phyloP scores from a whole-genome alignment of 2,797 vertebrate genomes.

The Petrocephalus sullivani region DNA sequence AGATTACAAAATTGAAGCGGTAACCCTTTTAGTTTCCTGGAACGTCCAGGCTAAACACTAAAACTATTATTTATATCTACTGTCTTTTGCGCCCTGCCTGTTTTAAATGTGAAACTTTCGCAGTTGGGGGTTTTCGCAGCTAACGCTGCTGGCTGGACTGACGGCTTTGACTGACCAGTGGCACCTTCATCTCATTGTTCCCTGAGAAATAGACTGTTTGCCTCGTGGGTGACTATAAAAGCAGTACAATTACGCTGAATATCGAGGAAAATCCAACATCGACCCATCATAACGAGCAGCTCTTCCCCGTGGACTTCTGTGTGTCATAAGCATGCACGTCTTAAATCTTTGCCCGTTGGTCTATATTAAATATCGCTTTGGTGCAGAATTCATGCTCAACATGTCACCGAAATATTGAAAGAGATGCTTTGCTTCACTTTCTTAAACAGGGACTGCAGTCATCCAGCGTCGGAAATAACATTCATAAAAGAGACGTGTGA shows the following conservation, averaged over 20 bases:
- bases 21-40: not conserved
- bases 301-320: not conserved
- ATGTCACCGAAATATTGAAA: not conserved
- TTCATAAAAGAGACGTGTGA: not conserved
- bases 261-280: not conserved
- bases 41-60: not conserved
- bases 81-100: not conserved
- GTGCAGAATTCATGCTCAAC: not conserved
- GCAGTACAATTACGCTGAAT: not conserved
- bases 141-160: not conserved
- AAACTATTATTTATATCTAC: not conserved
- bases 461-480: not conserved
- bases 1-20: not conserved
- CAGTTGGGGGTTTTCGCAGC: not conserved
- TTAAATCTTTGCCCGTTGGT: not conserved
- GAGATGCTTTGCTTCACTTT: not conserved
- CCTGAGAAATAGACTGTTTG: conserved; percentile 3
- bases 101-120: conserved; percentile 13
- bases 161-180: not conserved
- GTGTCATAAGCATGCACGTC: not conserved
- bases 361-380: conserved; percentile 11
- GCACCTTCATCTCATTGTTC: not conserved
- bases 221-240: not conserved
- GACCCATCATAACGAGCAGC: not conserved
- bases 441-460: not conserved